These are phyloP conservation scores for Sweltsa coloradensis DNA, from an alignment of 1,140 invertebrate species.

Conservation along the genomic window DNA sequence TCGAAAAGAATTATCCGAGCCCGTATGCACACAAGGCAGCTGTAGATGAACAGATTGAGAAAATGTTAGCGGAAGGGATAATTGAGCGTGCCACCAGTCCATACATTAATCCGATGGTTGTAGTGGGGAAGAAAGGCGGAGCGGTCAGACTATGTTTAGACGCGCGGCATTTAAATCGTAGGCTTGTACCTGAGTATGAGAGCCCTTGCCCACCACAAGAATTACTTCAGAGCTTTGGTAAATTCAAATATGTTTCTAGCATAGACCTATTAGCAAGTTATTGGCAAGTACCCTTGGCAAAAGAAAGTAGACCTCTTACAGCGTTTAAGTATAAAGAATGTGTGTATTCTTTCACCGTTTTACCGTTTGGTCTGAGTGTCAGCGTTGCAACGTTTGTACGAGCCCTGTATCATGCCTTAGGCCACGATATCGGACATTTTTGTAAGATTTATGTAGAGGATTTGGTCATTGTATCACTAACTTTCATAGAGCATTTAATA, in stretches of 20 bases:
- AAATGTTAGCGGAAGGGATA: slow-evolving; percentile 16
- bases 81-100: slow-evolving; percentile 21
- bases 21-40: slow-evolving; percentile 12
- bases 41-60: slow-evolving; percentile 14
- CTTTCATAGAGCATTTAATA: slow-evolving; percentile 16
- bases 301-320: slow-evolving; percentile 22
- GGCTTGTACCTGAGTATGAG: slow-evolving; percentile 23
- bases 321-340: slow-evolving; percentile 23
- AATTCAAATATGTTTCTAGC: too few species aligned
- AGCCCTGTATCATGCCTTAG: slow-evolving; percentile 2
- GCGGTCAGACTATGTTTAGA: slow-evolving; percentile 24
- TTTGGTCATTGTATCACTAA: slow-evolving; percentile 16
- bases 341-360: slow-evolving; percentile 22
- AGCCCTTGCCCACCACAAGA: too few species aligned
- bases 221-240: too few species aligned
- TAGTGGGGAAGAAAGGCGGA: slow-evolving; percentile 21
- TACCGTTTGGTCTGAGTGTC: slow-evolving; percentile 25
- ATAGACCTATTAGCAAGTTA: too few species aligned
- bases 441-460: slow-evolving; percentile 20
- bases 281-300: slow-evolving; percentile 25
- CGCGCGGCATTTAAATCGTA: slow-evolving; percentile 22
- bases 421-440: slow-evolving; percentile 4
- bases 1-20: too few species aligned
- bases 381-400: not conserved
- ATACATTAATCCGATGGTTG: slow-evolving; percentile 24